phyloP scores from a whole-genome alignment of 2,113 vertebrate genomes.

The Tragelaphus buxtoni region DNA sequence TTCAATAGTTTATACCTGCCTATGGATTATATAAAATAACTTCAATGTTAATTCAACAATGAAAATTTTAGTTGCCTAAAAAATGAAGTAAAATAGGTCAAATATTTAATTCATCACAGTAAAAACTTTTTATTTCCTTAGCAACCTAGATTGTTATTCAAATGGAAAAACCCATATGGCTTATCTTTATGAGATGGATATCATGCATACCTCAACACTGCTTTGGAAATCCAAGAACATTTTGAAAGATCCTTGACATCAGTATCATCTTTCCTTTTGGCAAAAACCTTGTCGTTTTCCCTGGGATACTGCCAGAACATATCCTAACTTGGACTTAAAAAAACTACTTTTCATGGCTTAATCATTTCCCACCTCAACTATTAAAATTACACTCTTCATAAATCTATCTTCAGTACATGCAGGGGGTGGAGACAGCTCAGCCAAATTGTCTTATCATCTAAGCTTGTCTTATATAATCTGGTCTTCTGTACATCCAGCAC shows the following conservation, averaged over 20 bases:
- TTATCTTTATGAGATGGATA: not conserved
- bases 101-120: not conserved
- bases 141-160: not conserved
- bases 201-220: not conserved
- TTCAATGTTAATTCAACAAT: not conserved
- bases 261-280: not conserved
- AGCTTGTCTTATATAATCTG: not conserved
- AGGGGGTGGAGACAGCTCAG: not conserved
- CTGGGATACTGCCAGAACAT: not conserved
- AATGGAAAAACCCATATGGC: not conserved
- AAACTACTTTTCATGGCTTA: not conserved
- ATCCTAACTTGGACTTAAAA: not conserved
- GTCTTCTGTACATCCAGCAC: not conserved
- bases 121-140: not conserved
- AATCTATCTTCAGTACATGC: not conserved
- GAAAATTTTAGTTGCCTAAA: not conserved
- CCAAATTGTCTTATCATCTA: not conserved
- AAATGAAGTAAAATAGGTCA: not conserved
- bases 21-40: not conserved
- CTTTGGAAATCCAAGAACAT: not conserved
- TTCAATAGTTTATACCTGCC: not conserved
- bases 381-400: slow-evolving; percentile 17
- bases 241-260: not conserved
- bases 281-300: not conserved
- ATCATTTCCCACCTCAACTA: not conserved